Conservation (phyloP, 2,113 vertebrate species). For the Anolis sagrei region DNA sequence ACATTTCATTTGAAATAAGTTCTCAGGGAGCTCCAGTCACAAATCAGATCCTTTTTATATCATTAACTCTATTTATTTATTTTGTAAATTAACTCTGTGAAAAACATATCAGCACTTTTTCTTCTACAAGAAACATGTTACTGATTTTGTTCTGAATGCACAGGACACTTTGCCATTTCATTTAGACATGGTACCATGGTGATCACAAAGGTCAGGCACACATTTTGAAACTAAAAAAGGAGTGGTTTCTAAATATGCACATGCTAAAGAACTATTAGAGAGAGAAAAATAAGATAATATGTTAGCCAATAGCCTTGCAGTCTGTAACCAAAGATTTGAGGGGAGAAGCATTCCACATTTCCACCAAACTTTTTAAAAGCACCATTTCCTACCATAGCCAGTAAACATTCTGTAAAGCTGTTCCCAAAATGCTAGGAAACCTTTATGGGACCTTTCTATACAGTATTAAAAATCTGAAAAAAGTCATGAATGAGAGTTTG, state of each 20-base stretch:
- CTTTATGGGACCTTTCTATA: not conserved
- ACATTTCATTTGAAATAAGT: not conserved
- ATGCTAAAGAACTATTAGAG: not conserved
- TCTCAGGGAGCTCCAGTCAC: not conserved
- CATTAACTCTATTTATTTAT: not conserved
- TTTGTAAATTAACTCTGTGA: not conserved
- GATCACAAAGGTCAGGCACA: not conserved
- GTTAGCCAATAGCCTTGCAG: not conserved
- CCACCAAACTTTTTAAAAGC: not conserved
- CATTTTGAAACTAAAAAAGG: not conserved
- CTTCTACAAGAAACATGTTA: not conserved
- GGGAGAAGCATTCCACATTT: not conserved
- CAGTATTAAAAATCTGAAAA: too few relatives aligned
- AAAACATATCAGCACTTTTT: not conserved
- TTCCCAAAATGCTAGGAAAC: not conserved
- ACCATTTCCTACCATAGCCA: not conserved
- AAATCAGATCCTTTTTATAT: not conserved
- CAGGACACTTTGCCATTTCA: not conserved
- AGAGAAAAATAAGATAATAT: not conserved
- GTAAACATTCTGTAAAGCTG: too few relatives aligned
- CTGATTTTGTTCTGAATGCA: not conserved
- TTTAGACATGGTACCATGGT: not conserved
- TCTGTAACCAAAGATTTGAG: not conserved
- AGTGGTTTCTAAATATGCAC: not conserved
- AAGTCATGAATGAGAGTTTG: not conserved